Base-by-base conservation (phyloP, 2,797 vertebrate genomes). In the Distichodus sexfasciatus region DNA sequence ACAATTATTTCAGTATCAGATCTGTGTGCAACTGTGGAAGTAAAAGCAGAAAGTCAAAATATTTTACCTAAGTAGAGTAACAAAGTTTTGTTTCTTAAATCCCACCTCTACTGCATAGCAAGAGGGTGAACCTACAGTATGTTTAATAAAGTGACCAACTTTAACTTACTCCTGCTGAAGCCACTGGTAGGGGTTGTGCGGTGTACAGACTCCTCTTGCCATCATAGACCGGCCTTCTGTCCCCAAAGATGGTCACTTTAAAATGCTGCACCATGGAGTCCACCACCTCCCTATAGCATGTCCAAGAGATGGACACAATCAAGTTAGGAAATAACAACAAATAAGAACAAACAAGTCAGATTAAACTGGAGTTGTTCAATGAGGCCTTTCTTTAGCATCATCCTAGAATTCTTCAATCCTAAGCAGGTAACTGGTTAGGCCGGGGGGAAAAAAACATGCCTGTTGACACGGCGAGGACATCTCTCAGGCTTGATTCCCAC, bases 231-330 rank as follows among this genome's bases (percentile, higher is more conserved):
- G 97, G 97, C 82, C 91, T 91, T 65, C 94, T 92, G 84, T 98
- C 96, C 54, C 97, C 96, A 85, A 99, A 99, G 90, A 99, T 97
- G 75, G 94, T 97, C 84, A 98, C 97, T 90, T 98, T 98, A 89
- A 98, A 98, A 90, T 98, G 96, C 84, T 98, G 94, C 81, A 99
- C 95, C 96, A 99, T 98, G 76, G 96, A 94, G 88, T 99, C 95
- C 87, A 99, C 96, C 83, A 99, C 97, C 74, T 99, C 96, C 89
- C 96, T 99, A 76, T 44, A 44, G 35, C 9, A 26, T 23, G 41
- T 38, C 4, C 10, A 29, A 59, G 14, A 71, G 23, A 62, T 5
- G 3, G 1, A 28, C 15, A 19, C n/a, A 4, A 12, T 10, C 41
- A 44, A n/a, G 44, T 46, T 24, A 2, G 40, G 8, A 1, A 8